Percentiles rank a stretch among this genome's conserved stretches.
Evolutionary conservation across 1,140 invertebrate species (phyloP).

Genomic region (Diachasma alloeum): DNA sequence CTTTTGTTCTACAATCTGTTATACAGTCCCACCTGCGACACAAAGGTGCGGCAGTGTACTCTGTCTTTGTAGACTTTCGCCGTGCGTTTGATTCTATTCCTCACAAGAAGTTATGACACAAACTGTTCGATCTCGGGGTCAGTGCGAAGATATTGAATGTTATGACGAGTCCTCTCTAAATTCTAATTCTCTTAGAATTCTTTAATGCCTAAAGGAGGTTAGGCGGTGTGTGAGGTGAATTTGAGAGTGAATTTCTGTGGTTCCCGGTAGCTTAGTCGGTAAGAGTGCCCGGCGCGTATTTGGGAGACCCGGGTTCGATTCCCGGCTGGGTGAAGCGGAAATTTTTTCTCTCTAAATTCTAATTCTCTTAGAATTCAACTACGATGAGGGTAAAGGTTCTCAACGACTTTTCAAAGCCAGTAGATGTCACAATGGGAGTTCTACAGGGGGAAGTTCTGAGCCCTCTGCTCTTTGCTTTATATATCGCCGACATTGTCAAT

Average conservation of each 20-base stretch:
- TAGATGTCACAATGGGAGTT: background rate
- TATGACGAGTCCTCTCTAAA: background rate
- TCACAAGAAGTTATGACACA: background rate
- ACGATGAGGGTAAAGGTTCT: background rate
- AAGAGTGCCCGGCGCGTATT: too few relatives aligned
- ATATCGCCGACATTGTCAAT: background rate
- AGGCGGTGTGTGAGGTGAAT: too few relatives aligned
- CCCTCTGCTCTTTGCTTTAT: background rate
- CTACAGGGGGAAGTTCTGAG: too few relatives aligned
- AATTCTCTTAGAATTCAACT: background rate
- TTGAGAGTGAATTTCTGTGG: too few relatives aligned
- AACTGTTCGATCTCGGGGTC: too few relatives aligned
- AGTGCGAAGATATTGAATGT: background rate
- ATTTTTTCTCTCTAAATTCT: too few relatives aligned
- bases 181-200: too few relatives aligned
- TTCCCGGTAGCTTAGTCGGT: too few relatives aligned
- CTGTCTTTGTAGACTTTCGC: background rate
- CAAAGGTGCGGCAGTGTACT: background rate
- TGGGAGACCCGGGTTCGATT: too few relatives aligned
- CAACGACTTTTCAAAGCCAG: background rate
- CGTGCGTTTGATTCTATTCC: background rate
- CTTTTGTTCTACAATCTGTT: background rate
- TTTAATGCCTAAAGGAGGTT: too few relatives aligned
- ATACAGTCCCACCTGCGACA: background rate
- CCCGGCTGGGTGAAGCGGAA: too few relatives aligned